Evolutionary conservation across 2,888 invertebrate species (phyloP), one percentile per base, ranked within the genome.

Genomic region (Petrolisthes cinctipes): DNA sequence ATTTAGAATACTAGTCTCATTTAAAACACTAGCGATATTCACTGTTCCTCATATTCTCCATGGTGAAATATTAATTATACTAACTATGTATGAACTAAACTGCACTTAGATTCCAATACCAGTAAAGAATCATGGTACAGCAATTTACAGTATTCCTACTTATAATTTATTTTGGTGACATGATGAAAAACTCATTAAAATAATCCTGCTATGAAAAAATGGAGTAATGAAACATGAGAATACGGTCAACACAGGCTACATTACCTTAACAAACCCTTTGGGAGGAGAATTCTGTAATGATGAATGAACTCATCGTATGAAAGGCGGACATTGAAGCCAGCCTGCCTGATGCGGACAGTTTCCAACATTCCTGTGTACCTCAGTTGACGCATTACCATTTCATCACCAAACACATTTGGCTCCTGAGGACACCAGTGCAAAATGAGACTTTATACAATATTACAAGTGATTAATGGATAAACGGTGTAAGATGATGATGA

Each of bases 301-400:
- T 97, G 97, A 90, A 97, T 97, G 93, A 99, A 99, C 93, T 98
- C 98, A 92, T 98, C 97, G 93, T 98, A 98, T 0, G 97, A 96
- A 66, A 98, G 94, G 66, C 98, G 94, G 90, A 98, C 98, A 93
- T 98, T 98, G 94, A 98, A 99, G 2, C 98, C 98, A 2, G 98
- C 98, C 92, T 98, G 97, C 82, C 98, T 94, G 91, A 99, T 98
- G 91, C 98, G 94, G 17, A 98, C 98, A 0, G 98, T 99, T 92
- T 98, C 98, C 92, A 99, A 92, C 98, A 98, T 99, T 90, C 99
- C 99, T 0, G 98, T 98, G 93, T 99, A 99, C 11, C 98, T 94
- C 88, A 99, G 94, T 92, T 97, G 96, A 83, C 98, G 94, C 92
- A 98, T 96, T 9, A 98, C 98, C 0, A 98, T 97, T 90, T 97